These are phyloP conservation scores for Spodoptera exigua DNA, from an alignment of 2,888 invertebrate species.

Conservation along the genomic window DNA sequence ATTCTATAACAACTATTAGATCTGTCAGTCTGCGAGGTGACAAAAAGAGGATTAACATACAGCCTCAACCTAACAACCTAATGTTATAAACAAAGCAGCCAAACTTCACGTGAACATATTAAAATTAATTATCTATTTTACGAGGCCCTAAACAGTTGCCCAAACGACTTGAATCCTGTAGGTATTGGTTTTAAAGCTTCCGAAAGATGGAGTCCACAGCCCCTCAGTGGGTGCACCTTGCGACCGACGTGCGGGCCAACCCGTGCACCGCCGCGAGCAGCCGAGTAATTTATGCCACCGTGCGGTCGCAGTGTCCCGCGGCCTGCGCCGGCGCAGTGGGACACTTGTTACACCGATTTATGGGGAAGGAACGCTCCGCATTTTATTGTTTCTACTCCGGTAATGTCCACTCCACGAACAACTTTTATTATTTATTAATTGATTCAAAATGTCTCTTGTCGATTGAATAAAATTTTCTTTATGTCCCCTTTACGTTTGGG, in stretches of 20 bases:
- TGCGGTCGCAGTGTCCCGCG: conserved; percentile 44
- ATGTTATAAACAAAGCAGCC: no score
- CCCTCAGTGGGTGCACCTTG: conserved; percentile 48
- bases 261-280: conserved; percentile 44
- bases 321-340: conserved; percentile 64
- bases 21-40: no score
- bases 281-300: conserved; percentile 73
- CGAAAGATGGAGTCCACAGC: conserved; percentile 36
- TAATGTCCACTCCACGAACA: conserved; percentile 60
- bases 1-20: no score
- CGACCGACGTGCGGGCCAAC: conserved; percentile 33
- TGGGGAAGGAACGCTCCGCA: conserved; percentile 65
- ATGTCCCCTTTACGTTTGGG: conserved; percentile 38
- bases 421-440: conserved; percentile 82
- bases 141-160: not conserved
- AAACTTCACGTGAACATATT: not conserved
- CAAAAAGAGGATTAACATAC: no score
- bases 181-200: conserved; percentile 3
- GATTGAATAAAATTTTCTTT: conserved; percentile 65
- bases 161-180: not conserved
- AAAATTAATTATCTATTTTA: not conserved
- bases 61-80: no score
- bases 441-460: conserved; percentile 67
- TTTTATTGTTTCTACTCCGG: conserved; percentile 66
- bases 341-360: conserved; percentile 76